Evolutionary conservation across 2,888 invertebrate genomes (phyloP), one percentile per base, ranked within the genome.

Genomic region (Ennomos erosarius): DNA sequence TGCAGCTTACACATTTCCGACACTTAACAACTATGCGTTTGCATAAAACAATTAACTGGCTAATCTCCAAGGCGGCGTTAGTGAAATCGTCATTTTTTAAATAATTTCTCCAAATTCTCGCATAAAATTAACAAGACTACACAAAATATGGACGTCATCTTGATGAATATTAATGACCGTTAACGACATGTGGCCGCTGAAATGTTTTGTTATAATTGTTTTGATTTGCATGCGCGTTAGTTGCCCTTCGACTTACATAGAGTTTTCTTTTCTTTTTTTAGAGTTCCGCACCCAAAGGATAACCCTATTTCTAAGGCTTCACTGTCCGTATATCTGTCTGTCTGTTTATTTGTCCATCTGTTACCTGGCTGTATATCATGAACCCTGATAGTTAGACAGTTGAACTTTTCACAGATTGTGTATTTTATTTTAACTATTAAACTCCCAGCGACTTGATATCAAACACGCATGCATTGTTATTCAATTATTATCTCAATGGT

Each of bases 101-200:
- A 75, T 71, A 79, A 74, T 79, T 78, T 80, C 73, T 71, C 75
- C 73, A 57, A 69, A 80, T 76, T 76, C 79, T 74, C 74, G 79
- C 78, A 82, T 82, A 80, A 26, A 64, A 67, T 69, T 71, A 62
- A 60, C 33, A 56, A 66, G 63, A 57, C 65, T 72, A 65, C 67
- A 70, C 68, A 71, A 65, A 73, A 64, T 64, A 66, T 59, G 72
- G 71, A 69, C 68, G 67, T 69, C 68, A 73, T 49, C 13, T 33
- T 49, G 63, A 75, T 84, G 77, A 84, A 87, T 86, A 84, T 84
- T 78, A 72, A 85, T 81, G 72, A 69, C 67, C 62, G 64, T 69
- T 65, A 72, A 57, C 57, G 62, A 62, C 56, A 54, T 44, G 56
- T 53, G 38, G 38, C 39, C 37, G 52, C 49, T 48, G 64, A 67